Evolutionary conservation across 2,797 vertebrate species (phyloP).

Genomic region (Sebastes alutus): DNA sequence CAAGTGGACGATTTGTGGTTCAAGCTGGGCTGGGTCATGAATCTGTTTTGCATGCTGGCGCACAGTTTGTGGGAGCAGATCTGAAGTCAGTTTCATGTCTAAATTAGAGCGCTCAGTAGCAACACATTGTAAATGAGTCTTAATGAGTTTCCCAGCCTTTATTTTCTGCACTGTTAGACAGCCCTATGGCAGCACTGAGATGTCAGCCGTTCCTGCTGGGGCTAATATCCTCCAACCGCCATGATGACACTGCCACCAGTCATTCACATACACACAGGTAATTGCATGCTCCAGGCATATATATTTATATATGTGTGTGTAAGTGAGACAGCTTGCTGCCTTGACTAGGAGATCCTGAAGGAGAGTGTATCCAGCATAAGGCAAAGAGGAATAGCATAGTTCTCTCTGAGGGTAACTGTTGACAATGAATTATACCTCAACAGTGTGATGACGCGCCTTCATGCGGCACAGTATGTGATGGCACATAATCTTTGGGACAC

Average conservation of each 20-base stretch:
- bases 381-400: conserved; percentile 2
- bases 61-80: conserved; percentile 56
- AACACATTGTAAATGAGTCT: conserved; percentile 70
- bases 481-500: background rate
- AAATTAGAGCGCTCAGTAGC: conserved; percentile 68
- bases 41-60: conserved; percentile 38
- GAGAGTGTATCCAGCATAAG: conserved; percentile 22
- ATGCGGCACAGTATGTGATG: background rate
- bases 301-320: conserved; percentile 15
- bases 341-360: conserved; percentile 26
- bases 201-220: conserved; percentile 72
- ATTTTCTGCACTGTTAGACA: conserved; percentile 85
- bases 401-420: background rate
- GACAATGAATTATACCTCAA: conserved; percentile 6
- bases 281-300: conserved; percentile 72
- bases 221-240: conserved; percentile 73
- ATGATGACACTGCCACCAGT: conserved; percentile 70
- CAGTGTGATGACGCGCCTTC: background rate
- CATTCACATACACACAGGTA: conserved; percentile 72
- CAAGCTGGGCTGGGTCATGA: conserved; percentile 8
- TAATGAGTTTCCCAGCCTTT: conserved; percentile 78
- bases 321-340: conserved; percentile 18
- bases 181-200: conserved; percentile 68
- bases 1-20: conserved; percentile 26
- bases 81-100: conserved; percentile 60